Base-by-base conservation (phyloP, 2,797 vertebrate genomes). In the Sardinella longiceps region DNA sequence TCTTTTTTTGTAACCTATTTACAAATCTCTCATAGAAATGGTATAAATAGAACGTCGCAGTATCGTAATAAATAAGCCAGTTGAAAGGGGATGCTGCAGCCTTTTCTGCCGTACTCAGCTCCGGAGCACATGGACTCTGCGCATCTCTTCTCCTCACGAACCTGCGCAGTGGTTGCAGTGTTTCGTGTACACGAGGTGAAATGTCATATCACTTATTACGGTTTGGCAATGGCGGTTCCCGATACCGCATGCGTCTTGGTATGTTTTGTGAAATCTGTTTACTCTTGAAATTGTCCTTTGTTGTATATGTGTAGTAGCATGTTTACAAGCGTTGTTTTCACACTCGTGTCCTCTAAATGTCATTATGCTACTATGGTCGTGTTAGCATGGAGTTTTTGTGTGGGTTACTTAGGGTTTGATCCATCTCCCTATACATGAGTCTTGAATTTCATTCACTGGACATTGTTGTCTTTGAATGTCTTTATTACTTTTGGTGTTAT, bases 81-180 rank as follows among this genome's bases (percentile, higher is more conserved):
- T 23, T 33, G 37, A 77, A 43, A 77, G 63, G 30, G 70, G 37
- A 77, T 77, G 92, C 92, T 90, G 92, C 91, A 93, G 87, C 82
- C 84, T 81, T 83, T 88, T 84, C 88, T 89, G 92, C 91, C 88
- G 90, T 87, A 89, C 85, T 88, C 90, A 90, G 91, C 91, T 90
- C 86, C 83, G 87, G 86, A 80, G 92, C 94, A 95, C 95, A 95
- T 94, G 95, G 94, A 90, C 89, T 91, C 87, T 95, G 94, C 95
- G 94, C 93, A 90, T 89, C 82, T 88, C 85, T 84, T 81, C 88
- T 70, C 25, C 66, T 77, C 37, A 23, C 70, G 84, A 90, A 89
- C 92, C 91, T 92, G 93, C 94, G 92, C 94, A 93, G 90, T 94
- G 92, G 92, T 90, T 91, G 93, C 94, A 91, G 90, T 91, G 92